Evolutionary conservation across 2,797 vertebrate species (phyloP).

Genomic region (Pseudomugil tenellus): DNA sequence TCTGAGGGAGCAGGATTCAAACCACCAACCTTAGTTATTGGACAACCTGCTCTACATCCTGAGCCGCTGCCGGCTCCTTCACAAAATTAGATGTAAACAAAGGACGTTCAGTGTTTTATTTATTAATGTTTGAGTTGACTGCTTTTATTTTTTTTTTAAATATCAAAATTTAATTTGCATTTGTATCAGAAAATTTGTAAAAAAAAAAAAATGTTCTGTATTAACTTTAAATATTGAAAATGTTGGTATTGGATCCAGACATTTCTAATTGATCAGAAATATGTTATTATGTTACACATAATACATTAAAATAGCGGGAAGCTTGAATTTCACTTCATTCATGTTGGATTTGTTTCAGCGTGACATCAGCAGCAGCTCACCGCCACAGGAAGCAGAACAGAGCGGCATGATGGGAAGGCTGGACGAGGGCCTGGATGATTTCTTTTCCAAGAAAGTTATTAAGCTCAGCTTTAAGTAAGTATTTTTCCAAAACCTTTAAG

Average conservation of each 20-base stretch:
- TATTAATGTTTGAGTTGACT: background rate
- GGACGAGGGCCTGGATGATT: slow-evolving; percentile 96
- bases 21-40: too few relatives aligned
- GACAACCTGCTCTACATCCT: too few relatives aligned
- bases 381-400: slow-evolving; percentile 82
- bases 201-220: too few relatives aligned
- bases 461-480: slow-evolving; percentile 90
- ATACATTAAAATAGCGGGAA: too few relatives aligned
- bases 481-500: background rate
- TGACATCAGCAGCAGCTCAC: slow-evolving; percentile 69
- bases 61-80: too few relatives aligned
- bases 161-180: too few relatives aligned
- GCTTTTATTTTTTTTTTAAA: too few relatives aligned
- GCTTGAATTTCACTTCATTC: background rate
- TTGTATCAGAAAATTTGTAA: background rate
- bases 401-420: slow-evolving; percentile 87
- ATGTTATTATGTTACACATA: background rate
- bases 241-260: background rate
- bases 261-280: too few relatives aligned
- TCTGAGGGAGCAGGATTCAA: too few relatives aligned
- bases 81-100: too few relatives aligned
- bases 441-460: slow-evolving; percentile 93
- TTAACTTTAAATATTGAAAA: background rate
- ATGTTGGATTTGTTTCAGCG: slow-evolving; percentile 18
- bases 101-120: background rate